Base-by-base conservation (phyloP, 2,888 invertebrate species). In the Aphodius granarius region DNA sequence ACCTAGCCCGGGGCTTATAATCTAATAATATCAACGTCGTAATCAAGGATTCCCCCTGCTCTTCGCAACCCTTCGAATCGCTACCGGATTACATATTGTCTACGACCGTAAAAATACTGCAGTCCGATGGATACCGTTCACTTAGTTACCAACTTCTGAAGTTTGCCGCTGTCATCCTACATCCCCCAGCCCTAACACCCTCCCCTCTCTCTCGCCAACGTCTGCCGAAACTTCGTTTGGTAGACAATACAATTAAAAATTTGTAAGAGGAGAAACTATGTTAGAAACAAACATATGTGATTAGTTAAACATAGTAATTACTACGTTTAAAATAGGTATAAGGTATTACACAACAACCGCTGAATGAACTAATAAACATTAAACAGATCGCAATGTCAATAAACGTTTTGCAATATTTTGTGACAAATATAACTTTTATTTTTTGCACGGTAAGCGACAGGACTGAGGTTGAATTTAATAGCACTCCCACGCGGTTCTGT, bases 1-100 rank as follows among this genome's bases (percentile, higher is more conserved):
- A 79, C 78, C 78, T 78, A 78, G 76, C 78, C 78, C 76, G 79
- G 80, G 83, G 83, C 83, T 81, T 81, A 83, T 84, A 84, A 84
- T 84, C 84, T 83, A 84, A 84, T 84, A 84, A 84, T 84, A 82
- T 83, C 83, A 82, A 81, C 81, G 81, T 81, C 82, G 84, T 84
- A 84, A 84, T 84, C 84, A 84, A 83, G 82, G 81, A 83, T 80
- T 83, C 81, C 78, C 79, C 79, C 80, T 78, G 79, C 81, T 79
- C 79, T 78, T 77, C 80, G 74, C 78, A 79, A 71, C 78, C 72
- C 79, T 76, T 79, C 78, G 78, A 78, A 78, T 78, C 78, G 77
- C 82, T 80, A 76, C 79, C 78, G 80, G 80, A 80, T 81, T 82
- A 82, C 81, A 81, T 81, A 82, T 81, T 81, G 81, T 80, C 82